Evolutionary conservation across 2,113 vertebrate genomes (phyloP).

Genomic region (Corythornis madagascariensis): DNA sequence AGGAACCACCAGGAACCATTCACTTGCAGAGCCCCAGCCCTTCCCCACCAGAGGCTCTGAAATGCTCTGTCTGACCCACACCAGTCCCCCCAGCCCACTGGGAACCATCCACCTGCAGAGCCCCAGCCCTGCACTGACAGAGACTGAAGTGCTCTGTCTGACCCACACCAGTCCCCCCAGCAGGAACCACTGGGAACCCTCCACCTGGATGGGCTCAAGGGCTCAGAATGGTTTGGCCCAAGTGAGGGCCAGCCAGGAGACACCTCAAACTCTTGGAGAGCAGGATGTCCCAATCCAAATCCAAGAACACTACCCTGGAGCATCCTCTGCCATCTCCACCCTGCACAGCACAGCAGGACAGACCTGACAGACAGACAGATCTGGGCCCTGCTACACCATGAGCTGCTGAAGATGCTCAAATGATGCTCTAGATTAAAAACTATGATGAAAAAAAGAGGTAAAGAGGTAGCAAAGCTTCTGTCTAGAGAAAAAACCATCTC

Average conservation of each 20-base stretch:
- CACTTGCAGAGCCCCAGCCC: neutral
- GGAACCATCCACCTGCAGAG: too few species aligned
- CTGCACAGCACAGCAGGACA: rapidly evolving
- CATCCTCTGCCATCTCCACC: neutral
- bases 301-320: rapidly evolving
- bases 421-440: neutral
- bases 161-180: too few species aligned
- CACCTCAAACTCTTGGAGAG: neutral
- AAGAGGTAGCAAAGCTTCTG: neutral
- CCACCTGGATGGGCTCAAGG: rapidly evolving
- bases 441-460: neutral
- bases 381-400: neutral
- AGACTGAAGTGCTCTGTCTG: too few species aligned
- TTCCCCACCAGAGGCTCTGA: neutral
- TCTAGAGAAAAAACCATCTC: neutral
- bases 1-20: neutral
- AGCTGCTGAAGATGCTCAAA: neutral
- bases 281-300: neutral
- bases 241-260: neutral
- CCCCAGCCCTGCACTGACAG: too few species aligned
- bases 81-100: too few species aligned
- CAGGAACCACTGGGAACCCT: neutral
- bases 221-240: neutral
- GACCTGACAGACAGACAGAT: neutral
- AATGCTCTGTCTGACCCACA: too few species aligned